A percentile compares a stretch with the other conserved stretches of the same genome.
These are phyloP conservation scores for Ganaspis brasiliensis DNA, from an alignment of 2,888 invertebrate species.

Conservation along the genomic window DNA sequence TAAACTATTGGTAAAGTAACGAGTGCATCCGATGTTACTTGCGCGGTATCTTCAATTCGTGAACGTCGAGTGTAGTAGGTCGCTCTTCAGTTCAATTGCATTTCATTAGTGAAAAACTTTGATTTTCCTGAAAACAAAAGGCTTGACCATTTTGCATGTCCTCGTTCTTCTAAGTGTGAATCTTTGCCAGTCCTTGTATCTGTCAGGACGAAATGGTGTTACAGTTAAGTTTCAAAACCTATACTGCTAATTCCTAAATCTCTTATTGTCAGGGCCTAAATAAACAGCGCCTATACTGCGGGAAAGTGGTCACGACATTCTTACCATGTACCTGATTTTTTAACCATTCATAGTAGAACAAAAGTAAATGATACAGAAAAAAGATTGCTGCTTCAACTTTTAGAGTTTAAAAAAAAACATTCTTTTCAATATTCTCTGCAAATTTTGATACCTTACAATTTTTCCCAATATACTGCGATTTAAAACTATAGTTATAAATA, in stretches of 20 bases:
- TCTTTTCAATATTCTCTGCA: too few species aligned
- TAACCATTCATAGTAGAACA: too few species aligned
- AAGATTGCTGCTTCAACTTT: too few species aligned
- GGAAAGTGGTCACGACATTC: neutral
- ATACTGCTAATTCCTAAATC: neutral
- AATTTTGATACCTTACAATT: too few species aligned
- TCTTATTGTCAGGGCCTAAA: neutral
- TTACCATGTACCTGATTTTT: neutral
- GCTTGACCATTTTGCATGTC: neutral
- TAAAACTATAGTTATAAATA: too few species aligned
- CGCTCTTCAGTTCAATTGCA: neutral
- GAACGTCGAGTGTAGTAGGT: neutral
- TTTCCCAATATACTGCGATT: too few species aligned
- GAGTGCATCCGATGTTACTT: constrained; percentile 5
- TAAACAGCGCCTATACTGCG: neutral
- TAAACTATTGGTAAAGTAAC: constrained; percentile 28
- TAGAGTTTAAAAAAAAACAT: neutral
- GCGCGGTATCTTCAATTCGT: neutral
- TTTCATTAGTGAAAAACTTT: neutral
- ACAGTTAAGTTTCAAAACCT: constrained; percentile 27
- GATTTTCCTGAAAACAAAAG: too few species aligned
- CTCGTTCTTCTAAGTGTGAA: neutral
- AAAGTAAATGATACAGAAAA: too few species aligned
- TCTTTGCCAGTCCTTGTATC: neutral
- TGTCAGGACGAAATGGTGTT: constrained; percentile 28